Percentiles rank a stretch among this genome's conserved stretches.
These are phyloP conservation scores for Nycticebus coucang DNA, from an alignment of 2,113 vertebrate species.

Conservation along the genomic window DNA sequence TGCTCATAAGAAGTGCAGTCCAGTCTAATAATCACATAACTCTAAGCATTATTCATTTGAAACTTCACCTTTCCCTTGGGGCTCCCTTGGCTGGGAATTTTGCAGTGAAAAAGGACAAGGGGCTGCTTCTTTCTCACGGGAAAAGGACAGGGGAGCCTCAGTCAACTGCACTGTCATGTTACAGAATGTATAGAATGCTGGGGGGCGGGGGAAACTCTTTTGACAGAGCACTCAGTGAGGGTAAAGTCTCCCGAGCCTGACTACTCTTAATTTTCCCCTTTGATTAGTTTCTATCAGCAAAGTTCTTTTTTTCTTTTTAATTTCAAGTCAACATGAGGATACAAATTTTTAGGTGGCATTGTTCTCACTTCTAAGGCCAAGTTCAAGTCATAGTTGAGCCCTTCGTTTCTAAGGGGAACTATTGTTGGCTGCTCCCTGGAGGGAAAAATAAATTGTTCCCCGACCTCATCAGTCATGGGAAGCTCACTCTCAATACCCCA, in stretches of 20 bases:
- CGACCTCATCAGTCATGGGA: background rate
- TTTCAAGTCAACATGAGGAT: no score
- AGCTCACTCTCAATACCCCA: background rate
- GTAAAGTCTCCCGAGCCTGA: background rate
- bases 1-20: background rate
- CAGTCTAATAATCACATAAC: background rate
- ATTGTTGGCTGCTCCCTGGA: background rate
- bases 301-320: no score
- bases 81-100: background rate
- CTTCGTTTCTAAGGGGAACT: no score
- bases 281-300: background rate
- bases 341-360: no score
- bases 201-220: no score
- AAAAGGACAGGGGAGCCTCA: background rate
- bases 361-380: no score
- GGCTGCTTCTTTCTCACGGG: background rate
- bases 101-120: background rate
- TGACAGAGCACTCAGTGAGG: rapidly evolving
- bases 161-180: background rate
- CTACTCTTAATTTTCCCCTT: background rate
- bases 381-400: no score
- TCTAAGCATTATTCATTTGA: background rate
- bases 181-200: rapidly evolving
- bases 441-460: background rate
- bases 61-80: background rate